phyloP scores from a whole-genome alignment of 2,888 invertebrate genomes.

The Drosophila lutescens region DNA sequence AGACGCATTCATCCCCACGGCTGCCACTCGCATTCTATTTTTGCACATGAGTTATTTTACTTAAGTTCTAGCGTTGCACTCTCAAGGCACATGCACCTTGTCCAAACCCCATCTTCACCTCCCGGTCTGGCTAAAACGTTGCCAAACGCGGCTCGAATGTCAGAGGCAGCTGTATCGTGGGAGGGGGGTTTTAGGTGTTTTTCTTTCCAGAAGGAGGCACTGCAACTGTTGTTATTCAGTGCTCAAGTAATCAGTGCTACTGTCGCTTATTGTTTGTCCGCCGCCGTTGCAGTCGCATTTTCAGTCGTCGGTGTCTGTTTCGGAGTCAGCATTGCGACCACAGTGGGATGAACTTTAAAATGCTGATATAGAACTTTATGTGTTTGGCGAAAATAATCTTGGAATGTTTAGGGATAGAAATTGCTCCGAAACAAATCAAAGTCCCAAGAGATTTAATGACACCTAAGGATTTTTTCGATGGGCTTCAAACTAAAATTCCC shows the following conservation, averaged over 20 bases:
- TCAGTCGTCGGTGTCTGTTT: constrained; percentile 50
- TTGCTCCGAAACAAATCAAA: too few species aligned
- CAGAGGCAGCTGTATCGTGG: constrained; percentile 56
- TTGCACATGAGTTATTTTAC: constrained; percentile 78
- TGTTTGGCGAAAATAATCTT: too few species aligned
- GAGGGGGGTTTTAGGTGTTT: not conserved
- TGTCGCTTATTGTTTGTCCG: constrained; percentile 77
- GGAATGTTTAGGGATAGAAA: too few species aligned
- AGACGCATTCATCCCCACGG: constrained; percentile 50
- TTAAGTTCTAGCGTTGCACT: constrained; percentile 78
- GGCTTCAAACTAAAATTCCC: not conserved
- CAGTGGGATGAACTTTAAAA: constrained; percentile 2
- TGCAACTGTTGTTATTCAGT: constrained; percentile 55
- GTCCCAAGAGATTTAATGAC: too few species aligned
- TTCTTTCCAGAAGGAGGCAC: not conserved
- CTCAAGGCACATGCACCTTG: constrained; percentile 77
- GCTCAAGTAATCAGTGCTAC: constrained; percentile 75
- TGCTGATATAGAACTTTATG: not conserved
- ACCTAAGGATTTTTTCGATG: too few species aligned
- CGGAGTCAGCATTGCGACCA: constrained; percentile 24
- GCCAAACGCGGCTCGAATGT: constrained; percentile 77
- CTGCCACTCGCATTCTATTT: constrained; percentile 54
- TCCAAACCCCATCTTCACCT: constrained; percentile 1
- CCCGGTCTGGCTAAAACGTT: constrained; percentile 68
- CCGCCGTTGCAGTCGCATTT: constrained; percentile 35